Evolutionary conservation across 64 coral and sea anemone species (phyloP).

Genomic region (Acropora tenuis): DNA sequence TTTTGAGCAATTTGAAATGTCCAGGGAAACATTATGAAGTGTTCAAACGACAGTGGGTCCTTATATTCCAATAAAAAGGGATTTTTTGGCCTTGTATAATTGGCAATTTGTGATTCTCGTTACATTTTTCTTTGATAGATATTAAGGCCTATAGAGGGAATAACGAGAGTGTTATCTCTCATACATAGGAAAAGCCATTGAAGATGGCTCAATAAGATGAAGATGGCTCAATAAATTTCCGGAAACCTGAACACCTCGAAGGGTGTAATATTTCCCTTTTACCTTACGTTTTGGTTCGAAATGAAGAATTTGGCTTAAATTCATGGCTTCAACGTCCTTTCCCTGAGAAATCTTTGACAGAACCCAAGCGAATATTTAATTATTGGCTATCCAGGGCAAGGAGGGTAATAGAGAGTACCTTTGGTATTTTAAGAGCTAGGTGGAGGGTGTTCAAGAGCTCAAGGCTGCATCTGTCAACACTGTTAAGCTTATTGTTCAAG

Average conservation of each 20-base stretch:
- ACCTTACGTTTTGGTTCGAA: constrained; percentile 50
- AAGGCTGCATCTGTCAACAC: constrained; percentile 57
- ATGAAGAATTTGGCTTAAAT: constrained; percentile 55
- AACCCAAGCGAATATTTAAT: constrained; percentile 48
- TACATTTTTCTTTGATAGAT: constrained; percentile 40
- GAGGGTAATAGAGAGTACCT: constrained; percentile 42
- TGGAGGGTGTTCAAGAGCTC: constrained; percentile 45
- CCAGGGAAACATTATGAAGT: constrained; percentile 28
- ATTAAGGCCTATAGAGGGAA: constrained; percentile 40
- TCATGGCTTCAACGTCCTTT: constrained; percentile 43
- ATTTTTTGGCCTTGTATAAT: constrained; percentile 47
- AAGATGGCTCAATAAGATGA: too few species aligned
- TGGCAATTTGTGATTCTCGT: constrained; percentile 49
- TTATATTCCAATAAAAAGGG: constrained; percentile 61
- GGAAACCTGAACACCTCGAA: constrained; percentile 40
- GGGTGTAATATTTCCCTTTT: constrained; percentile 22
- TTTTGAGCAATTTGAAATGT: constrained; percentile 60
- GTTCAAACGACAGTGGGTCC: constrained; percentile 58
- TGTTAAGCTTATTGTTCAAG: constrained; percentile 45
- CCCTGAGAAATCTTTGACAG: constrained; percentile 22
- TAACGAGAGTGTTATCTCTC: constrained; percentile 54
- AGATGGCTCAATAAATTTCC: constrained; percentile 33
- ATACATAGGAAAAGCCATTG: constrained; percentile 54
- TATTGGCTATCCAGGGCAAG: constrained; percentile 52
- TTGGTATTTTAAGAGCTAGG: constrained; percentile 60